Base-by-base conservation (phyloP, 2,113 vertebrate species). In the Chaetura pelagica region DNA sequence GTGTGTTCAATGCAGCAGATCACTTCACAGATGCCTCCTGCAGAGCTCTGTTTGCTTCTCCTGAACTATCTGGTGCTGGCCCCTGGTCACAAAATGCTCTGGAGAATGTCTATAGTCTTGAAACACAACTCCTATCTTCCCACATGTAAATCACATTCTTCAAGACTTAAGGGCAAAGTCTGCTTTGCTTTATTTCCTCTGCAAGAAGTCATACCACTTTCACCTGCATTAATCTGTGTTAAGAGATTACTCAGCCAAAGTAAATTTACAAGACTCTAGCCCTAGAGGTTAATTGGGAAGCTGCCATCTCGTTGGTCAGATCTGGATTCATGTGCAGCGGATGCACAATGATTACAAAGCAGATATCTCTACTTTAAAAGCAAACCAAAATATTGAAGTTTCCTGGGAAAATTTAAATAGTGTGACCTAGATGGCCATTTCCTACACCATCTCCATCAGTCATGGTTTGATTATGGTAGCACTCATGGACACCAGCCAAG, bases 221-320 rank as follows among this genome's bases (percentile, higher is more conserved):
- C 76, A 90, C 9, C 12, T 2, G 0, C 40, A 34, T 80, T 67
- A 80, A 92, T 88, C 22, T 46, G 51, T 84, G 34, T 59, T 30
- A 35, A 42, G 24, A 84, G n/a, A 32, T 75, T 75, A 84, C 35
- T 76, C 35, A 77, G 52, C 26, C 68, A 68, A 92, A 87, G n/a
- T 82, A 89, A 79, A 82, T 87, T 89, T 58, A 72, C 49, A 87
- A 59, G 49, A 51, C 22, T 84, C 74, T 29, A 79, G 71, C 35
- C 58, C 49, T 63, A 58, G 7, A 75, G 79, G 35, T 44, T 54
- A 78, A 73, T 24, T 71, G 76, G 68, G 76, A 93, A 90, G 46
- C 46, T 90, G 72, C 48, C 55, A 64, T 77, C 38, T 74, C 79
- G 40, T 58, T 79, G 42, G 54, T 87, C 74, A 83, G n/a, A 69